Evolutionary conservation across 2,113 vertebrate genomes (phyloP), one percentile per base, ranked within the genome.

Genomic region (Phaetusa simplex): DNA sequence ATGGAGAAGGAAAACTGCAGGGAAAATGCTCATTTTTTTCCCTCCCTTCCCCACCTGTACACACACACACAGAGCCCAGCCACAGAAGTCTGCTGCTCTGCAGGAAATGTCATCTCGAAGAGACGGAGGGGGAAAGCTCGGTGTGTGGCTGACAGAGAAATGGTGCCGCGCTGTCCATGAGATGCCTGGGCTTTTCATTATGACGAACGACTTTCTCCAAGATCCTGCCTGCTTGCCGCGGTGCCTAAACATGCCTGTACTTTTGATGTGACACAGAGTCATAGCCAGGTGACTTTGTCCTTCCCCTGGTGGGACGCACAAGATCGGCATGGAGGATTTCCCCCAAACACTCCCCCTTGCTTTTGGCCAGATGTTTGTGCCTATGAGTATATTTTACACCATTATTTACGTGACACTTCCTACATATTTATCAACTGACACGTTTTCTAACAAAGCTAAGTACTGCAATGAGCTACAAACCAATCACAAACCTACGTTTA

Each of bases 151-250:
- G 61, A 36, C 34, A 42, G 29, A 38, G 12, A 11, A 18, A 5
- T 0, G 7, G 9, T 29, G 65, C 3, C 45, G 40, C 0, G 5
- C 45, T 40, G 30, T 24, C 20, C 32, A 1, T 26, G 66, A 82
- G 29, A 5, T 16, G 30, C 6, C 66, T 56, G 88, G 8, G 49
- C 53, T 45, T 88, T 74, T 76, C 49, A 3, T 20, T 40, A 5
- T 5, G 47, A 61, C n/a, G 22, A 32, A 82, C 47, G 53, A 61
- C 55, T 86, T 81, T 66, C 79, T 78, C 69, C 29, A n/a, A 55
- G 53, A 69, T 45, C n/a, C 62, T 13, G 9, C 38, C 36, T 52
- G 14, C 47, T 80, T 7, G 40, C 56, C 42, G 62, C 8, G 18
- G 8, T 36, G 36, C 43, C n/a, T 90, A n/a, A 91, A 61, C 38